Base-by-base conservation (phyloP, 2,888 invertebrate species). In the Chloroclysta siterata region DNA sequence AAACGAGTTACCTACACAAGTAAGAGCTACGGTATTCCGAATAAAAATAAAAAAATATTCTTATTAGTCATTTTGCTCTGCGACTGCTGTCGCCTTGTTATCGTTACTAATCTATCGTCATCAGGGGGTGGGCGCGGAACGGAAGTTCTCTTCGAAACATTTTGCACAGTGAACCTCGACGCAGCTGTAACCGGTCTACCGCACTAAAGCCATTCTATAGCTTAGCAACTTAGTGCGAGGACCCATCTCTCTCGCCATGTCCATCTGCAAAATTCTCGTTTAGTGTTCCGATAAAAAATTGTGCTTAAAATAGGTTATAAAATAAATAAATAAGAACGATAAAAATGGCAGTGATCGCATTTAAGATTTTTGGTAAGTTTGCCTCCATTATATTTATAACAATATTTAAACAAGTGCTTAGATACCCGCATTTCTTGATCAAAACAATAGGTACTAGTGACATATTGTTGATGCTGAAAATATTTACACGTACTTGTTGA, bases 361-460 rank as follows among this genome's bases (percentile, higher is more conserved):
- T 89, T 52, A 90, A 90, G 73, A 70, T 83, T 74, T 84, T 90
- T 60, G 89, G 90, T 90, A 60, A 87, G 90, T 88, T 53, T 65
- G 66, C 62, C 64, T 66, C 0, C 4, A 3, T 28, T 29, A 29
- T 64, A 46, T 42, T 63, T 60, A 65, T 66, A 62, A 57, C 55
- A 47, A 50, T 50, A 14, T 48, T 44, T 44, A 29, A 6, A 29
- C n/a, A 14, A 14, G 8, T 48, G 28, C 28, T 22, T 0, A n/a
- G 5, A 48, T 17, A 47, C 47, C 47, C 17, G 22, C 11, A 47
- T 11, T 17, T 47, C 14, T 22, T 22, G 17, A 44, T 44, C 15
- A 15, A 44, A 8, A 44, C 44, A 41, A 41, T 33, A 33, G 33
- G 2, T 33, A 41, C 22, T n/a, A n/a, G 6, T 41, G n/a, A n/a